Percentiles rank a stretch among this genome's conserved stretches.
These are phyloP conservation scores for Heloderma charlesbogerti DNA, from an alignment of 2,113 vertebrate genomes.

Conservation along the genomic window DNA sequence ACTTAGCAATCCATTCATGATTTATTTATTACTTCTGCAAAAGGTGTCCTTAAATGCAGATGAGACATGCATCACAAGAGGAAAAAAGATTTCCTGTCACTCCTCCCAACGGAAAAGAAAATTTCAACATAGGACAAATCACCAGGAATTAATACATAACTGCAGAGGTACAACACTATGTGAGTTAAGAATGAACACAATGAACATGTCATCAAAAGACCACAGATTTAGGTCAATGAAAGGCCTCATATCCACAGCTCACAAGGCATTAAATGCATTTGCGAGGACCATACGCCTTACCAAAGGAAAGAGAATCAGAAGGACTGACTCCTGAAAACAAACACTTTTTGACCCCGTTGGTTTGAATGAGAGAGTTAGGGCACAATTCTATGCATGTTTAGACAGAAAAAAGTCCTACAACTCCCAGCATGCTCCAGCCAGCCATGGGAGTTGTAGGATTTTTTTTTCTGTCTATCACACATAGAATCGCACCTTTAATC, in stretches of 20 bases:
- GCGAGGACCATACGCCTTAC: no score
- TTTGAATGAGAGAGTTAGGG: not conserved
- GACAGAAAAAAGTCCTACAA: no score
- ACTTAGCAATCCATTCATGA: not conserved
- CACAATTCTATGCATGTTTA: no score
- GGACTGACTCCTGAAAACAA: not conserved
- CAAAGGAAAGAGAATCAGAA: not conserved
- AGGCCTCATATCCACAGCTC: not conserved
- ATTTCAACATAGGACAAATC: not conserved
- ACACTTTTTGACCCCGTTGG: not conserved
- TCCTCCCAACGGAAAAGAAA: not conserved
- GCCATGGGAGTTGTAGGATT: no score
- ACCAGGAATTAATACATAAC: not conserved
- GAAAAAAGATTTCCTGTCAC: not conserved
- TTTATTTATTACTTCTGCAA: not conserved
- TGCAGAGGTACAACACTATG: not conserved
- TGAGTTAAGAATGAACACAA: not conserved
- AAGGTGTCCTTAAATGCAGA: not conserved
- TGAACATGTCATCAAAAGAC: not conserved
- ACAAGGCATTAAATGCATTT: no score
- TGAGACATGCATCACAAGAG: not conserved
- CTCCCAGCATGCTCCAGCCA: no score
- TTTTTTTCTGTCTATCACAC: no score
- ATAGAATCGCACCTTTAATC: no score
- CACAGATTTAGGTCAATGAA: not conserved